phyloP scores from a whole-genome alignment of 2,888 invertebrate genomes.

The Bembecia ichneumoniformis region DNA sequence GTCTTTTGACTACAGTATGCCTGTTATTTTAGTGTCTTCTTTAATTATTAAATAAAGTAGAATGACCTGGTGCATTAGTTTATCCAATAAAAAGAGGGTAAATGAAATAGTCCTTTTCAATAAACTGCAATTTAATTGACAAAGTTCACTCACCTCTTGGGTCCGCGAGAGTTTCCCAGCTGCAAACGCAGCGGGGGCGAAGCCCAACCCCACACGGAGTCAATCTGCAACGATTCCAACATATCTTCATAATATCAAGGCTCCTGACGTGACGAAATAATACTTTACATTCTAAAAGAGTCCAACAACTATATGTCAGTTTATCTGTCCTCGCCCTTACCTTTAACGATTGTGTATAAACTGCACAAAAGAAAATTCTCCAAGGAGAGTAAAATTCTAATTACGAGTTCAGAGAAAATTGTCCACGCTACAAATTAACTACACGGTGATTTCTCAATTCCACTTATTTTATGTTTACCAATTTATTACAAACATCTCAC shows the following conservation, averaged over 20 bases:
- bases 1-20: too few relatives aligned
- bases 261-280: constrained; percentile 3
- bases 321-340: constrained; percentile 33
- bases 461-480: constrained; percentile 59
- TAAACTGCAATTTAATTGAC: not conserved
- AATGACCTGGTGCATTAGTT: too few relatives aligned
- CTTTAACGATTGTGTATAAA: constrained; percentile 57
- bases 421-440: constrained; percentile 23
- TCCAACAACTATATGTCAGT: constrained; percentile 32
- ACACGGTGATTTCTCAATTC: constrained; percentile 53
- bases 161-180: constrained; percentile 76
- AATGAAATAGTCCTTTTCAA: not conserved
- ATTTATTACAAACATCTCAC: constrained; percentile 32
- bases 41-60: too few relatives aligned
- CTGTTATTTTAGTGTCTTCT: too few relatives aligned
- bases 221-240: constrained; percentile 79
- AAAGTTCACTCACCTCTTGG: constrained; percentile 58
- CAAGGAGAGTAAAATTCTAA: constrained; percentile 4
- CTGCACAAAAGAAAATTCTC: constrained; percentile 33
- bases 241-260: constrained; percentile 12
- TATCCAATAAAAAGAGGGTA: too few relatives aligned
- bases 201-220: constrained; percentile 96
- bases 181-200: constrained; percentile 89
- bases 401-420: not conserved
- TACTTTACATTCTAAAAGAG: constrained; percentile 12